A percentile compares a stretch with the other conserved stretches of the same genome.
Evolutionary conservation across 2,113 vertebrate genomes (phyloP).

Genomic region (Pachycephala philippinensis): DNA sequence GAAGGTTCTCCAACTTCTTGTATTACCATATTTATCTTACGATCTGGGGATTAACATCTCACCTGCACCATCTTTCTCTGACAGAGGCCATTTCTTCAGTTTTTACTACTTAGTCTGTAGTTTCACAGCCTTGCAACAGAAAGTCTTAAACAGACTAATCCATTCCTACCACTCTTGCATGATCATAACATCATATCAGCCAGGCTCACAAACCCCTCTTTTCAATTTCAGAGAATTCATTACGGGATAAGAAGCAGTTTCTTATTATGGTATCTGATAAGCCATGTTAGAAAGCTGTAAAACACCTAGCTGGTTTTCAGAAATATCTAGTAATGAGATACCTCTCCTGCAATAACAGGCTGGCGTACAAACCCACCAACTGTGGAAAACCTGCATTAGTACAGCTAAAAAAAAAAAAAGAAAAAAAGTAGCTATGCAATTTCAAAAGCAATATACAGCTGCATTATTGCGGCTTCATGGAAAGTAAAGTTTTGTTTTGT

Average conservation of each 20-base stretch:
- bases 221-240: background rate
- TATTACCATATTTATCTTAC: background rate
- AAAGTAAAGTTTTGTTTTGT: background rate
- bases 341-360: background rate
- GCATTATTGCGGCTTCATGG: background rate
- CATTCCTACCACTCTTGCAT: background rate
- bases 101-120: background rate
- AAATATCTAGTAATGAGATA: background rate
- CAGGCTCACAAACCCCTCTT: background rate
- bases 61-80: background rate
- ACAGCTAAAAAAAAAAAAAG: background rate
- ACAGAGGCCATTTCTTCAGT: background rate
- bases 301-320: background rate
- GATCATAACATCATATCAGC: background rate
- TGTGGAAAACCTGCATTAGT: background rate
- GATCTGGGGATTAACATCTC: background rate
- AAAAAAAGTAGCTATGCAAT: background rate
- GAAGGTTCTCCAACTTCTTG: background rate
- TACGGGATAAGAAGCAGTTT: background rate
- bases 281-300: background rate
- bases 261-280: background rate
- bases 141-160: background rate
- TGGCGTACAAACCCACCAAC: background rate
- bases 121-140: background rate
- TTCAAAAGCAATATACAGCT: background rate